phyloP scores from a whole-genome alignment of 2,113 vertebrate species.

The Lagopus leucura region DNA sequence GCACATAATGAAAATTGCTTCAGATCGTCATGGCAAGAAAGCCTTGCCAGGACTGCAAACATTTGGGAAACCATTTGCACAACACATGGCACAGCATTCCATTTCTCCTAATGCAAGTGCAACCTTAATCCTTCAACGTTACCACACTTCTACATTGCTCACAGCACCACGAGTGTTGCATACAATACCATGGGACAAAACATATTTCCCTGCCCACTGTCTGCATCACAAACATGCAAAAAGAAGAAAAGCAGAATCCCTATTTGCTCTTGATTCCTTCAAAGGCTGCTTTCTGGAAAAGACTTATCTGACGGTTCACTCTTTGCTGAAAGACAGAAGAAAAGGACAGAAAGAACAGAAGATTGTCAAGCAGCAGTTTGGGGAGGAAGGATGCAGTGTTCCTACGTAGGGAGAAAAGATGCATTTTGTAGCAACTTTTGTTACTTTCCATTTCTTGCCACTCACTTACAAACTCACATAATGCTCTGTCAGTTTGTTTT shows the following conservation, averaged over 20 bases:
- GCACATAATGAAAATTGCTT: neutral
- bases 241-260: neutral
- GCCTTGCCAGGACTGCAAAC: neutral
- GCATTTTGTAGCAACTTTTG: neutral
- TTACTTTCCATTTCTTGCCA: rapidly evolving
- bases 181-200: neutral
- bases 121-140: neutral
- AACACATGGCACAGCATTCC: rapidly evolving
- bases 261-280: constrained; percentile 45
- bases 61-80: neutral
- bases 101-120: neutral
- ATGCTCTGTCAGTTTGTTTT: constrained; percentile 21
- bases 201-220: neutral
- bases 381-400: neutral
- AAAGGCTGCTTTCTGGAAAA: neutral
- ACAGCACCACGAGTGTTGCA: neutral
- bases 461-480: neutral
- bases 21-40: neutral
- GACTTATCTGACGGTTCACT: constrained; percentile 25
- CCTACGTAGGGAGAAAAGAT: neutral
- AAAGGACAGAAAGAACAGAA: neutral
- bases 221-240: neutral
- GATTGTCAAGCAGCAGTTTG: neutral
- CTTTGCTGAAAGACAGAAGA: constrained; percentile 55
- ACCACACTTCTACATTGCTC: neutral